Percentiles rank a stretch among this genome's conserved stretches.
These are phyloP conservation scores for Piprites chloris DNA, from an alignment of 2,113 vertebrate species.

Conservation along the genomic window DNA sequence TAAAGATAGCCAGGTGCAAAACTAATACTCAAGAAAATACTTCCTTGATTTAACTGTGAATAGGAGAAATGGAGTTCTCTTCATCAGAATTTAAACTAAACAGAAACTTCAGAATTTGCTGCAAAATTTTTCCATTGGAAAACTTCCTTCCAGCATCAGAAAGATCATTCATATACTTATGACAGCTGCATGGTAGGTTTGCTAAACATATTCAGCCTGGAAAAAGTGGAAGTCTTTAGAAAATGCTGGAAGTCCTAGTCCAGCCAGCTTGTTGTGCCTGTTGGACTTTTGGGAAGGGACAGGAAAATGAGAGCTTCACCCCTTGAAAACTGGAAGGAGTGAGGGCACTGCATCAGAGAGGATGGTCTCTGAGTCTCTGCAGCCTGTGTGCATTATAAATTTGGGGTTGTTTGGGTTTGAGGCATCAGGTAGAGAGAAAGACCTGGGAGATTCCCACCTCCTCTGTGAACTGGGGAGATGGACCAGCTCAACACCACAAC, in stretches of 20 bases:
- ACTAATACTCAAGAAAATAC: neutral
- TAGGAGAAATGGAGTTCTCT: neutral
- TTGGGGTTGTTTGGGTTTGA: neutral
- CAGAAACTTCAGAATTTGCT: neutral
- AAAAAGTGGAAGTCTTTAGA: neutral
- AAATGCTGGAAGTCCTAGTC: neutral
- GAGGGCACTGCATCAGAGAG: neutral
- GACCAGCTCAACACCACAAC: neutral
- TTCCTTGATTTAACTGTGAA: neutral
- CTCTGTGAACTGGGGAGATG: neutral
- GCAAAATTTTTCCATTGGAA: neutral
- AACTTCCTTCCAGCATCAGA: neutral
- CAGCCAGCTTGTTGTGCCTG: neutral
- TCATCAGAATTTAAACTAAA: neutral
- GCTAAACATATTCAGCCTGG: neutral
- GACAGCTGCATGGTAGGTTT: neutral
- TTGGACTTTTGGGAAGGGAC: neutral
- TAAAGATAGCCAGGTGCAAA: neutral
- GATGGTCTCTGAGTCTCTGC: neutral
- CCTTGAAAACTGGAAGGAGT: neutral
- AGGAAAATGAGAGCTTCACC: neutral
- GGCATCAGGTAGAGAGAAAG: neutral
- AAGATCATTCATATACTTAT: neutral
- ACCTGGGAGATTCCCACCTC: fast-evolving
- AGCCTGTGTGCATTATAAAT: neutral